phyloP scores from a whole-genome alignment of 1,140 invertebrate genomes.

The Akabosia matsudoensis region DNA sequence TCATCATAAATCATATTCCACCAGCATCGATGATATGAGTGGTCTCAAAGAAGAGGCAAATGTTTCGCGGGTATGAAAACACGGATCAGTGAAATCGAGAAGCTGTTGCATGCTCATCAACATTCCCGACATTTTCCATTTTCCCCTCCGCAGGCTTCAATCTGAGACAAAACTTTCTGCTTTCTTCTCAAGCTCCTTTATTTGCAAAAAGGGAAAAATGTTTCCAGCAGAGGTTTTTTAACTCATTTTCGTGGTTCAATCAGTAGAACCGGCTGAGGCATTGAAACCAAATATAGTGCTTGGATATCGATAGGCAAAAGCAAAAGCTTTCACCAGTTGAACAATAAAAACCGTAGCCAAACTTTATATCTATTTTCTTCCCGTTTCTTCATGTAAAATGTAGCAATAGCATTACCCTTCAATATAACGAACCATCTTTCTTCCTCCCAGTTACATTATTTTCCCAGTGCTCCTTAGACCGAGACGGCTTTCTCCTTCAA shows the following conservation, averaged over 20 bases:
- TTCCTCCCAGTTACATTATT: background rate
- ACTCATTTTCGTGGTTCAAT: too few species aligned
- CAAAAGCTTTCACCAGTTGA: too few species aligned
- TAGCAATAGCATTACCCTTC: background rate
- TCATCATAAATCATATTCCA: background rate
- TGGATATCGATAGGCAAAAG: too few species aligned
- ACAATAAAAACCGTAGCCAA: too few species aligned
- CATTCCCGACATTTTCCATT: background rate
- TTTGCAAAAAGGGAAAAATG: too few species aligned
- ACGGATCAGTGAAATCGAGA: background rate
- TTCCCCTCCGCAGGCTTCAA: background rate
- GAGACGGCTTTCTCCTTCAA: background rate
- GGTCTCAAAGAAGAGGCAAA: background rate
- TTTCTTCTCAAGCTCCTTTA: background rate
- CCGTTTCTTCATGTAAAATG: too few species aligned
- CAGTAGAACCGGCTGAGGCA: too few species aligned
- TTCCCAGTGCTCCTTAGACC: background rate
- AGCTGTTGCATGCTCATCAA: slow-evolving; percentile 13
- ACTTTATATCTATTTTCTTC: too few species aligned
- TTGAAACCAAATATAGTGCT: too few species aligned
- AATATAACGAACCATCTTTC: too few species aligned
- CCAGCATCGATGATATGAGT: background rate
- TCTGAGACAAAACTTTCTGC: background rate
- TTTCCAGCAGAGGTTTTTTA: too few species aligned
- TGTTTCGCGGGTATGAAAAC: background rate